A percentile compares a stretch with the other conserved stretches of the same genome.
These are phyloP conservation scores for Huso huso DNA, from an alignment of 2,797 vertebrate species.

Conservation along the genomic window DNA sequence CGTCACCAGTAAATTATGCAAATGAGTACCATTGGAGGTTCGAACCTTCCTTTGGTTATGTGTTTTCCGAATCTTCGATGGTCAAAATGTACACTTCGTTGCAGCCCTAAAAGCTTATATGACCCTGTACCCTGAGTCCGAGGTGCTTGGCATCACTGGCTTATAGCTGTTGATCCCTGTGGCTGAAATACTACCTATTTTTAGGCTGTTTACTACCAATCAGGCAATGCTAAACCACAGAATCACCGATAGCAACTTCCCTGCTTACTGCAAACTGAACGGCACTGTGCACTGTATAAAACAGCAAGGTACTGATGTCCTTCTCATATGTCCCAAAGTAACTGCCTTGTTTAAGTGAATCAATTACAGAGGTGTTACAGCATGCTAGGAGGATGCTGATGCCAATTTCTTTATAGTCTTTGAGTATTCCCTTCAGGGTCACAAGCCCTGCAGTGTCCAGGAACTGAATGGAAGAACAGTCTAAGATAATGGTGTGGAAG, in stretches of 20 bases:
- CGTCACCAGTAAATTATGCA: too few species aligned
- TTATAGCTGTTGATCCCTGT: too few species aligned
- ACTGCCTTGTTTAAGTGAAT: constrained; percentile 61
- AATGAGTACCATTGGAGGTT: too few species aligned
- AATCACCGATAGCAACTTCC: constrained; percentile 26
- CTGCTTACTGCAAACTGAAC: constrained; percentile 59
- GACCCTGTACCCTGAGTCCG: too few species aligned
- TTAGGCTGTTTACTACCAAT: too few species aligned
- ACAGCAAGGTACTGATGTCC: constrained; percentile 61
- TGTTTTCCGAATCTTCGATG: too few species aligned
- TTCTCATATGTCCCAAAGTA: constrained; percentile 64
- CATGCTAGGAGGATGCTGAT: constrained; percentile 73
- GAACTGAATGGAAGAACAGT: constrained; percentile 83
- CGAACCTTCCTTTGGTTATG: too few species aligned
- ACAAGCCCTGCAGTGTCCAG: constrained; percentile 74
- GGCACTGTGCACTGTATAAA: constrained; percentile 75
- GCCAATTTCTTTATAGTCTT: constrained; percentile 70
- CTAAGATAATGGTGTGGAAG: constrained; percentile 78
- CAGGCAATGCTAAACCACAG: constrained; percentile 43
- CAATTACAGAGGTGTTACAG: constrained; percentile 76
- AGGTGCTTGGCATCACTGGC: too few species aligned
- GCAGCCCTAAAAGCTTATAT: too few species aligned
- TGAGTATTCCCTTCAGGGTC: constrained; percentile 60
- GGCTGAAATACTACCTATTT: too few species aligned
- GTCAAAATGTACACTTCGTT: too few species aligned